Evolutionary conservation across 2,888 invertebrate genomes (phyloP).

Genomic region (Drosophila emarginata): DNA sequence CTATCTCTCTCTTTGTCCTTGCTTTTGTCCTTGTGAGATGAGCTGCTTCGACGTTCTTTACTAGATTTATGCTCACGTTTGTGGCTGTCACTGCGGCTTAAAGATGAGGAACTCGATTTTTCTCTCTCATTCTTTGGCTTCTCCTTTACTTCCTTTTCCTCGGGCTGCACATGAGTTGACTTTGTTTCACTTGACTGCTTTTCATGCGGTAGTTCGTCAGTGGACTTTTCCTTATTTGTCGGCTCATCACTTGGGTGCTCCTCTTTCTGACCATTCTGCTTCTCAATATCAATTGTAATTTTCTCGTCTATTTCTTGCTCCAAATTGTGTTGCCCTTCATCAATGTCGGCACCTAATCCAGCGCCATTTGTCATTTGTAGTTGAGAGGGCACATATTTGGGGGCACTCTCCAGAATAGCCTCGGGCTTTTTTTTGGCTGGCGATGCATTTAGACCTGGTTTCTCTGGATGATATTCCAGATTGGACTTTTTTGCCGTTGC

Average conservation of each 20-base stretch:
- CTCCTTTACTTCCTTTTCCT: conserved; percentile 22
- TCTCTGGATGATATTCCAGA: conserved; percentile 82
- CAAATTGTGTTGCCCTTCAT: conserved; percentile 27
- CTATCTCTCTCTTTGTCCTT: conserved; percentile 34
- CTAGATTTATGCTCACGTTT: conserved; percentile 48
- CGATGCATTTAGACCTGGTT: conserved; percentile 79
- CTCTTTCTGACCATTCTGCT: conserved; percentile 14
- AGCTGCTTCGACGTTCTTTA: conserved; percentile 37
- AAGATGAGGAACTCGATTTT: neutral
- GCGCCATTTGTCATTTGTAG: conserved; percentile 34
- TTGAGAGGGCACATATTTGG: conserved; percentile 79
- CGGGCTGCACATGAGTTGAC: neutral
- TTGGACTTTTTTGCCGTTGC: conserved; percentile 72
- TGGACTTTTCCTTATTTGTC: neutral
- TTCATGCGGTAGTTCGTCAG: neutral
- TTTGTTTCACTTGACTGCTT: neutral
- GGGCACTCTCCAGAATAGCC: conserved; percentile 48
- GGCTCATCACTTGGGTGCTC: neutral
- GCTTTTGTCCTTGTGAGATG: conserved; percentile 26
- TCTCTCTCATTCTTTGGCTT: conserved; percentile 33
- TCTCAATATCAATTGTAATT: conserved; percentile 28
- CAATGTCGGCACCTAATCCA: neutral
- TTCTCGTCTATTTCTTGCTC: conserved; percentile 27
- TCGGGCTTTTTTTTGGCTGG: conserved; percentile 54
- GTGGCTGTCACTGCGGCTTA: conserved; percentile 35